Evolutionary conservation across 2,888 invertebrate species (phyloP).

Genomic region (Cylloceria caligata): DNA sequence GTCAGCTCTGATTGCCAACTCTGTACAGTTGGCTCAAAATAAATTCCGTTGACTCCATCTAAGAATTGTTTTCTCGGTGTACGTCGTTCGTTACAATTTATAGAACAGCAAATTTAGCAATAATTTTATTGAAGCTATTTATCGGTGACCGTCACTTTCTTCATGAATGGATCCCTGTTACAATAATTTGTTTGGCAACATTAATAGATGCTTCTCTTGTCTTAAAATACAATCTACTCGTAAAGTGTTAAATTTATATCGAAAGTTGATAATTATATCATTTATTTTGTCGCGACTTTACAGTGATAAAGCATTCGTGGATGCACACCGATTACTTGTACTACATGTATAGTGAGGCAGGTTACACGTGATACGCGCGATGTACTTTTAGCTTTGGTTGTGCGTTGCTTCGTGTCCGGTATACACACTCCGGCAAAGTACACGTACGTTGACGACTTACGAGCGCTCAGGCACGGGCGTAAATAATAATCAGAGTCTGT

Average conservation of each 20-base stretch:
- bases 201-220: not conserved
- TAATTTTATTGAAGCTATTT: not conserved
- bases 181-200: not conserved
- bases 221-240: not conserved
- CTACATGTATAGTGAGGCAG: constrained; percentile 29
- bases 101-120: constrained; percentile 14
- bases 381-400: too few relatives aligned
- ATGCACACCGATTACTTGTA: not conserved
- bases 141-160: not conserved
- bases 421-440: not conserved
- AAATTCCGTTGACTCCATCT: too few relatives aligned
- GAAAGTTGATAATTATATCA: constrained; percentile 4
- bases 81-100: constrained; percentile 4
- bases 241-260: constrained; percentile 10
- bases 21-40: too few relatives aligned
- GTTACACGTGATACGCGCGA: constrained; percentile 10
- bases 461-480: constrained; percentile 45
- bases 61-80: too few relatives aligned
- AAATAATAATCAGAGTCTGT: constrained; percentile 47
- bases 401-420: not conserved
- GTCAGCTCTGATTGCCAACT: too few relatives aligned
- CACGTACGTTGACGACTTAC: constrained; percentile 34
- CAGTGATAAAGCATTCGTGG: not conserved
- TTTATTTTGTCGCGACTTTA: not conserved
- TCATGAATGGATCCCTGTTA: not conserved